Conservation (phyloP, 2,113 vertebrate genomes). For the Bombycilla garrulus region DNA sequence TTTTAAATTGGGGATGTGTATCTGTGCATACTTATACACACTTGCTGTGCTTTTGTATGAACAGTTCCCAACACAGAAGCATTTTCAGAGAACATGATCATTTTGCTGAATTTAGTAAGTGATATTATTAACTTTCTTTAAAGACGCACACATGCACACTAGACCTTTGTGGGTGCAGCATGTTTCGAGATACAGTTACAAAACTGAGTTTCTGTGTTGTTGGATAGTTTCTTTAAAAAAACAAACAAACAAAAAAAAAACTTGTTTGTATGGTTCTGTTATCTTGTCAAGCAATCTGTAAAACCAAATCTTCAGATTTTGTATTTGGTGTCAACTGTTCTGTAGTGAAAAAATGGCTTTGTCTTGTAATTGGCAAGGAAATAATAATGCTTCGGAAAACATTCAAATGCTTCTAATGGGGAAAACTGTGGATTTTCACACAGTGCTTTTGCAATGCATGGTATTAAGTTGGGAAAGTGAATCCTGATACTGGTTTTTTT, state of each 20-base stretch:
- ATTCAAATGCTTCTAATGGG: conserved; percentile 73
- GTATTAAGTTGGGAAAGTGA: conserved; percentile 71
- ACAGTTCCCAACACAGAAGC: conserved; percentile 44
- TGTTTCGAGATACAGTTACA: conserved; percentile 67
- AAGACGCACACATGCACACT: conserved; percentile 6
- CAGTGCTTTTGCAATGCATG: conserved; percentile 80
- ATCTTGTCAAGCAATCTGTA: conserved; percentile 62
- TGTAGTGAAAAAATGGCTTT: conserved; percentile 72
- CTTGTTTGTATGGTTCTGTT: conserved; percentile 54
- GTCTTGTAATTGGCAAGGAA: conserved; percentile 74
- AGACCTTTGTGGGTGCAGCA: conserved; percentile 50
- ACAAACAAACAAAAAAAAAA: background rate
- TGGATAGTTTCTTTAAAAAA: conserved; percentile 6
- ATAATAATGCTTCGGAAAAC: conserved; percentile 70
- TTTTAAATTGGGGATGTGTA: background rate
- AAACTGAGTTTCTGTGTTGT: conserved; percentile 63
- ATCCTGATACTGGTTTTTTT: conserved; percentile 47
- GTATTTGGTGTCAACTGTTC: conserved; percentile 74
- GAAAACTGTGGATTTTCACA: conserved; percentile 73
- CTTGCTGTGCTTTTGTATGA: conserved; percentile 57
- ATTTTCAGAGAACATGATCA: conserved; percentile 43
- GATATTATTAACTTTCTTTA: conserved; percentile 45
- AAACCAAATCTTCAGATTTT: conserved; percentile 69
- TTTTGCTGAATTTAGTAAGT: conserved; percentile 49
- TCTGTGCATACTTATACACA: background rate